Evolutionary conservation across 1,140 invertebrate species (phyloP).

Genomic region (Akabosia matsudoensis): DNA sequence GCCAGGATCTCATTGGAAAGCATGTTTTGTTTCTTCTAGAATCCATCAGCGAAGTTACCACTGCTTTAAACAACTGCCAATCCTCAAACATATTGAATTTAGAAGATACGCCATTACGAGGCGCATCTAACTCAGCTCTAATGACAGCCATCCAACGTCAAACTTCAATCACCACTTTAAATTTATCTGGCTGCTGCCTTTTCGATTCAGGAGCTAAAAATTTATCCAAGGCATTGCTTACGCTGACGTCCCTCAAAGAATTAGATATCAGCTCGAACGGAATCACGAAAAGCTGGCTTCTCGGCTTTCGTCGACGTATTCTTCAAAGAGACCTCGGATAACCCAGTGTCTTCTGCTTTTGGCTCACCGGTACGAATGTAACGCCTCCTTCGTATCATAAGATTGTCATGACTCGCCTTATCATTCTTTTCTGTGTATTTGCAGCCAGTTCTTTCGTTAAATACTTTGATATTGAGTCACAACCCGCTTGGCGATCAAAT

Average conservation of each 20-base stretch:
- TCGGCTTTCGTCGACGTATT: conserved; percentile 29
- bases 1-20: too few species aligned
- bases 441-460: too few species aligned
- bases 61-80: conserved; percentile 25
- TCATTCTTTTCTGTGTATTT: too few species aligned
- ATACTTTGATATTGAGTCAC: conserved; percentile 35
- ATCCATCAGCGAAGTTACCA: background rate
- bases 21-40: too few species aligned
- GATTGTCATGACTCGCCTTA: too few species aligned
- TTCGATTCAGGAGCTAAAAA: conserved; percentile 37
- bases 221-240: conserved; percentile 25
- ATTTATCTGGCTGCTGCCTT: conserved; percentile 36
- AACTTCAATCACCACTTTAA: conserved; percentile 26
- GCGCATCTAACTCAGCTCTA: background rate
- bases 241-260: conserved; percentile 28
- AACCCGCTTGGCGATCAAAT: conserved; percentile 35
- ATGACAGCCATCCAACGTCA: conserved; percentile 29
- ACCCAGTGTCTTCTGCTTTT: background rate
- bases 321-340: background rate
- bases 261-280: conserved; percentile 42
- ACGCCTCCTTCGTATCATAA: too few species aligned
- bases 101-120: conserved; percentile 24
- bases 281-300: conserved; percentile 31
- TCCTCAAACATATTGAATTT: conserved; percentile 31
- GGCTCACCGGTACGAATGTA: background rate